Base-by-base conservation (phyloP, 2,113 vertebrate species). In the Poecilia latipinna region DNA sequence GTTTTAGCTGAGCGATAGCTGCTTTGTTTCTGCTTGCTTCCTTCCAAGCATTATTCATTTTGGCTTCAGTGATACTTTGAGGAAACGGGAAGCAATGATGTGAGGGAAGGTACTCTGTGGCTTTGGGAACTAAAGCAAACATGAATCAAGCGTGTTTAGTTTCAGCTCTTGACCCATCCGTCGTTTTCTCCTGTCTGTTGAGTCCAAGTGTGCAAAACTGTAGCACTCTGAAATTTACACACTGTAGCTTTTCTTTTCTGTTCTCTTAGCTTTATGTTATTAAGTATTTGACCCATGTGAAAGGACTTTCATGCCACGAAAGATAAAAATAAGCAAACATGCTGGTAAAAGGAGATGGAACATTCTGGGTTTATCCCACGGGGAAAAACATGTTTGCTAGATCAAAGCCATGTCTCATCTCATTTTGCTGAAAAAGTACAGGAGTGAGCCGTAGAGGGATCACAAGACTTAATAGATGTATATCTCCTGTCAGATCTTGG, bases 401-500 rank as follows among this genome's bases (percentile, higher is more conserved):
- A 67, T 61, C n/a, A 74, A 71, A 77, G 66, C 32, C 28, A 67
- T 5, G 17, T 70, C 69, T 65, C 7, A 12, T 82, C 44, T 66
- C 39, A 69, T 83, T 85, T 70, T 70, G 11, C 35, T 44, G 68
- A 74, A 33, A 75, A 57, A 74, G 61, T 74, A 67, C 66, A 73
- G 84, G 65, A 37, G 7, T 42, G 15, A 42, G 66, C 67, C 26
- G 29, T 68, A 39, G 19, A 72, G 28, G 61, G 79, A 78, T 75
- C 62, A 61, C 29, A 76, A 75, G 24, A 76, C 33, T 67, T 72
- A 51, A 74, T 70, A 63, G 48, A 75, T 54, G 61, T 68, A 69
- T 54, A 75, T 80, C 80, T 81, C 37, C 68, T 69, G 74, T 88
- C 82, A 84, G 80, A 68, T 64, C 65, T 86, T 90, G 83, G 83